Percentiles rank a stretch among this genome's conserved stretches.
These are phyloP conservation scores for Syrista parreyssii DNA, from an alignment of 2,888 invertebrate genomes.

Conservation along the genomic window DNA sequence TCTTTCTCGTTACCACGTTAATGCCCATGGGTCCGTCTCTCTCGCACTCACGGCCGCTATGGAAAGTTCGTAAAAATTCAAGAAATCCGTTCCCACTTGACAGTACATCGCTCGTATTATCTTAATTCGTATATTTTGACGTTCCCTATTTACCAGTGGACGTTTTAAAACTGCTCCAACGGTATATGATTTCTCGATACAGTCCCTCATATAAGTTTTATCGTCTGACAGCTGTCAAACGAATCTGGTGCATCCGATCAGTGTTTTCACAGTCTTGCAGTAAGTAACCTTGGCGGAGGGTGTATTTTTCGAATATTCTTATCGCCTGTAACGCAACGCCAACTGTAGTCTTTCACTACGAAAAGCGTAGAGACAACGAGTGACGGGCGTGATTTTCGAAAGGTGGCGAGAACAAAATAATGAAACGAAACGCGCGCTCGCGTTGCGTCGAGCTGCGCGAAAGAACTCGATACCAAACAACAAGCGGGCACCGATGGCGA, in stretches of 20 bases:
- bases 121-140: background rate
- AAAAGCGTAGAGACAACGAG: background rate
- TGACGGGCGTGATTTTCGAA: background rate
- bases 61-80: background rate
- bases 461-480: background rate
- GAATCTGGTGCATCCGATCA: background rate
- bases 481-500: conserved; percentile 23
- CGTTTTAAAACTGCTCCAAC: background rate
- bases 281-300: background rate
- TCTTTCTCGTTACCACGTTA: background rate
- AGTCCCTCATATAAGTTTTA: background rate
- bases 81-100: background rate
- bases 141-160: background rate
- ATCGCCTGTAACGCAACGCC: background rate
- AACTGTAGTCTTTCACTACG: background rate
- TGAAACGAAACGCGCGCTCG: background rate
- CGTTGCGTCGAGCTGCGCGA: background rate
- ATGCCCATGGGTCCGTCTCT: background rate
- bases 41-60: background rate
- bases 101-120: background rate
- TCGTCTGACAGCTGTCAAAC: background rate
- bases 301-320: background rate
- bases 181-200: no score
- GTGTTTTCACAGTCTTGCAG: background rate
- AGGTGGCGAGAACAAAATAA: background rate